Percentiles rank a stretch among this genome's conserved stretches.
Evolutionary conservation across 2,113 vertebrate genomes (phyloP).

Genomic region (Hystrix cristata): DNA sequence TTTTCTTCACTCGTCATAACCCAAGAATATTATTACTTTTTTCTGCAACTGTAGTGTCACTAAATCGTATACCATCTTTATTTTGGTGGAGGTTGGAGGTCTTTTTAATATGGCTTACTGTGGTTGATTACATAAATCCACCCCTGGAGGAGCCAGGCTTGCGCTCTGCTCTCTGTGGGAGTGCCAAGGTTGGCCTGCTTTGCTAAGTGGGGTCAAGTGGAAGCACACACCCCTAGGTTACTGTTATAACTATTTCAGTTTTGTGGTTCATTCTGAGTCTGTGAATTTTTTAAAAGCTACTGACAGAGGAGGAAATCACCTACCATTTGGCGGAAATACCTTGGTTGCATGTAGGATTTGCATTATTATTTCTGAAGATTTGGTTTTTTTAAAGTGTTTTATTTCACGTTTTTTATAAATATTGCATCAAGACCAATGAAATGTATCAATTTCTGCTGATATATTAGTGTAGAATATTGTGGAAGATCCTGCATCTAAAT

Average conservation of each 20-base stretch:
- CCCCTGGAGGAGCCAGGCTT: slow-evolving; percentile 77
- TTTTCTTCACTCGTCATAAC: background rate
- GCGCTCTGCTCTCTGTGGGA: slow-evolving; percentile 85
- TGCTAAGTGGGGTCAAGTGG: slow-evolving; percentile 82
- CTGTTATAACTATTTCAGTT: slow-evolving; percentile 54
- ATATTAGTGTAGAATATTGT: background rate
- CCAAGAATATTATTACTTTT: background rate
- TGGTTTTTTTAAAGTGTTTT: background rate
- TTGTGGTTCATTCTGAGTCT: background rate
- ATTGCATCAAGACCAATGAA: background rate
- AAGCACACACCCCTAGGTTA: slow-evolving; percentile 59
- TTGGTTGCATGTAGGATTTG: background rate
- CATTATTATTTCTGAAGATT: background rate
- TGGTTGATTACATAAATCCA: slow-evolving; percentile 74
- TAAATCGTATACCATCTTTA: background rate
- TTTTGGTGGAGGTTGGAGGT: background rate
- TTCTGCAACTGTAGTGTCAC: background rate
- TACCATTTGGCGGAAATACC: background rate
- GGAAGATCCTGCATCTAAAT: background rate
- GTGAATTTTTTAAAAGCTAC: background rate
- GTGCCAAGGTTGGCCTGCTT: slow-evolving; percentile 83
- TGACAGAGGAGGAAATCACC: background rate
- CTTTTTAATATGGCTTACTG: slow-evolving; percentile 43
- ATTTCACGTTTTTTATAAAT: slow-evolving; percentile 25
- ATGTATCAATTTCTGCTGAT: background rate